Conservation (phyloP, 2,113 vertebrate genomes). For the Chaetops frenatus region DNA sequence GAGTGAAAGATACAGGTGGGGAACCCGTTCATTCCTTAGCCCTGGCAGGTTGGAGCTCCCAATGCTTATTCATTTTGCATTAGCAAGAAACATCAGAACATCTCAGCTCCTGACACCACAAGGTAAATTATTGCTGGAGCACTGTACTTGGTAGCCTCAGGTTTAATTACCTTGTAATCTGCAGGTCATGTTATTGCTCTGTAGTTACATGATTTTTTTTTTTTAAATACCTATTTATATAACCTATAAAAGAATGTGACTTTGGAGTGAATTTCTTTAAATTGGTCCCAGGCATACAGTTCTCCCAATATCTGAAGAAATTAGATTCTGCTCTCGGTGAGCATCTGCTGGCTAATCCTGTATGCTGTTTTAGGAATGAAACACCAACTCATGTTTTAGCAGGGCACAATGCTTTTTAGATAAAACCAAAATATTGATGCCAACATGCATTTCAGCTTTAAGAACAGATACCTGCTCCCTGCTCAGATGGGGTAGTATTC, state of each 20-base stretch:
- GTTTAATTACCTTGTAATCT: constrained; percentile 70
- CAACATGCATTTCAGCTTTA: not conserved
- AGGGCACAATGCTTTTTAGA: not conserved
- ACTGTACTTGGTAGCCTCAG: constrained; percentile 49
- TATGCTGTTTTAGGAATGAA: not conserved
- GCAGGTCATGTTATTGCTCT: constrained; percentile 44
- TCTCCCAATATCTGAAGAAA: not conserved
- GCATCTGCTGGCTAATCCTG: not conserved
- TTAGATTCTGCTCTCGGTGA: not conserved
- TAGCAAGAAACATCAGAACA: constrained; percentile 51
- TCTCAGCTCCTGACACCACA: constrained; percentile 2
- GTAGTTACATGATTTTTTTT: constrained; percentile 9
- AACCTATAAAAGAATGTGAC: constrained; percentile 51
- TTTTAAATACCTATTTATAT: constrained; percentile 27
- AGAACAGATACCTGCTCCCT: not conserved
- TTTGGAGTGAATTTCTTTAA: constrained; percentile 44
- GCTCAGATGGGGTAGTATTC: not conserved
- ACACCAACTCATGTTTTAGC: not conserved
- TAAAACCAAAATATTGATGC: not conserved
- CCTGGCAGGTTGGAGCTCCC: constrained; percentile 19
- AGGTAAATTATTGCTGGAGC: constrained; percentile 63
- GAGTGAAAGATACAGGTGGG: constrained; percentile 23
- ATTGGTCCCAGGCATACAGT: constrained; percentile 1
- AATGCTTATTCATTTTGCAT: constrained; percentile 58
- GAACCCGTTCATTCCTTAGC: constrained; percentile 3